Evolutionary conservation across 1,140 invertebrate species (phyloP).

Genomic region (Idris sp.): DNA sequence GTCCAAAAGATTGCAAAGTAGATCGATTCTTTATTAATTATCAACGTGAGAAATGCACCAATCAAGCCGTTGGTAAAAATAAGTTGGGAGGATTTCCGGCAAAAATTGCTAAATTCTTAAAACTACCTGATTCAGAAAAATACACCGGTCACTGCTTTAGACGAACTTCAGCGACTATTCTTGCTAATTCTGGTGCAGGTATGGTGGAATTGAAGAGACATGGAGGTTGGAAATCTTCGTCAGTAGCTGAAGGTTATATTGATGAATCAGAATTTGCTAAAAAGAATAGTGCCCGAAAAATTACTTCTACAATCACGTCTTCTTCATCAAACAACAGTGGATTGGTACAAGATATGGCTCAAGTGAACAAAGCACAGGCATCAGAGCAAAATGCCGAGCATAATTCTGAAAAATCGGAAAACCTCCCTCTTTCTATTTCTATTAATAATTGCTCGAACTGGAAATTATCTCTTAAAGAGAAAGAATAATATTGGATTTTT

Average conservation of each 20-base stretch:
- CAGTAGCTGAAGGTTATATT: background rate
- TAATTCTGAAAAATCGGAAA: no score
- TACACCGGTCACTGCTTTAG: background rate
- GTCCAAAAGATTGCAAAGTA: background rate
- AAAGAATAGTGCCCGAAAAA: no score
- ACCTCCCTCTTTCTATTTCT: no score
- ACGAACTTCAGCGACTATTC: background rate
- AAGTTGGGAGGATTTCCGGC: constrained; percentile 21
- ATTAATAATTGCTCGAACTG: no score
- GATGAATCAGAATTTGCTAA: background rate
- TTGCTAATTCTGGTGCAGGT: background rate
- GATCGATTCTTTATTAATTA: constrained; percentile 37
- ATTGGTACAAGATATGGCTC: no score
- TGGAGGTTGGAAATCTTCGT: background rate
- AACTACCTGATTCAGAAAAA: background rate
- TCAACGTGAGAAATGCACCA: constrained; percentile 23
- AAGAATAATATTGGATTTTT: no score
- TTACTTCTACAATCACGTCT: no score
- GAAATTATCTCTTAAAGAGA: no score
- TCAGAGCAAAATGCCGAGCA: no score
- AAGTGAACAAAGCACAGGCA: no score
- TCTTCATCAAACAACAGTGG: no score
- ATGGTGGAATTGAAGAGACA: constrained; percentile 1
- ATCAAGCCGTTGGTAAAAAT: constrained; percentile 34
- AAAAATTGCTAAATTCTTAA: constrained; percentile 5